These are phyloP conservation scores for Coluber constrictor DNA, from an alignment of 2,797 vertebrate species.

Conservation along the genomic window DNA sequence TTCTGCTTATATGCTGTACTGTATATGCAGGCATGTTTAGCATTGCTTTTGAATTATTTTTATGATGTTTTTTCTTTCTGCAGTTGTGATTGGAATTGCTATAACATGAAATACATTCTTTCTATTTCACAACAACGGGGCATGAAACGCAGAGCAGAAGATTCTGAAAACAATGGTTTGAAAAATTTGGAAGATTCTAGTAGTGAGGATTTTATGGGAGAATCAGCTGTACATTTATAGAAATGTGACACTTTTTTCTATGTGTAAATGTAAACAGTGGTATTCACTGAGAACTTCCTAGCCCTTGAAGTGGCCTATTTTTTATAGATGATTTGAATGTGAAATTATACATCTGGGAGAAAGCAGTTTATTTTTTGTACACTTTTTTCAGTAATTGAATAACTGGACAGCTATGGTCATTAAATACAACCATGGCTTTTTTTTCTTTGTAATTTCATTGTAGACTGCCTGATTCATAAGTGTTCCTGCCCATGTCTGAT, in stretches of 20 bases:
- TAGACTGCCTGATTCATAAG: not conserved
- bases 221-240: constrained; percentile 39
- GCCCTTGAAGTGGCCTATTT: constrained; percentile 62
- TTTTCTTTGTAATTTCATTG: not conserved
- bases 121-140: constrained; percentile 87
- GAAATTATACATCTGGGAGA: not conserved
- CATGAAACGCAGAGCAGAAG: constrained; percentile 74
- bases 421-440: not conserved
- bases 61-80: constrained; percentile 14
- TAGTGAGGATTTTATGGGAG: constrained; percentile 65
- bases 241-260: not conserved
- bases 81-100: constrained; percentile 96
- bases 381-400: not conserved
- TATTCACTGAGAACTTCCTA: constrained; percentile 60
- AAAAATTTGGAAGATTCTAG: constrained; percentile 38
- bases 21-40: not conserved
- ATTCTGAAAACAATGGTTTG: constrained; percentile 51
- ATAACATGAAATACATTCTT: constrained; percentile 82
- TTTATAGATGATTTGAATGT: not conserved
- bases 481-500: not conserved
- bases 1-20: not conserved
- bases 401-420: not conserved
- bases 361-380: not conserved
- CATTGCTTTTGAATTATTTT: not conserved
- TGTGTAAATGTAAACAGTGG: constrained; percentile 42